A percentile compares a stretch with the other conserved stretches of the same genome.
Evolutionary conservation across 2,888 invertebrate species (phyloP).

Genomic region (Seira sanloemensis): DNA sequence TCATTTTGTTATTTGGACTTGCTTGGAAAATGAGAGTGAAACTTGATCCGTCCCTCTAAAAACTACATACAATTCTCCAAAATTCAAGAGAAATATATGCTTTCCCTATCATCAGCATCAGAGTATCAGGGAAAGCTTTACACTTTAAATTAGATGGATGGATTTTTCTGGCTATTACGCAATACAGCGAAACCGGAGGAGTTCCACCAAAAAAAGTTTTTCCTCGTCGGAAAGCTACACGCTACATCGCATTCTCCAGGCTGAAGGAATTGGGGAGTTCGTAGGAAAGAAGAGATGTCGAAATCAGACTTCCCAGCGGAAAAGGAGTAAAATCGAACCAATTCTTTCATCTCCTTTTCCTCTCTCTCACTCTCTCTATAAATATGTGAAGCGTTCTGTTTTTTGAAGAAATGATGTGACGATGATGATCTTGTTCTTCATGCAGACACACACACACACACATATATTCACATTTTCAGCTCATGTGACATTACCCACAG

Average conservation of each 20-base stretch:
- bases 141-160: constrained; percentile 2
- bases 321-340: constrained; percentile 55
- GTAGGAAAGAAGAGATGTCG: constrained; percentile 47
- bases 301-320: constrained; percentile 59
- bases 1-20: not conserved
- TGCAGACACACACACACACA: no score
- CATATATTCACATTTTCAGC: not conserved
- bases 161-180: constrained; percentile 6
- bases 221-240: no score
- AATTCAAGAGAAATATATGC: not conserved
- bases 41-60: not conserved
- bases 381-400: no score
- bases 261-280: not conserved
- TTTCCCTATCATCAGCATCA: not conserved
- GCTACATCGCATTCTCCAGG: not conserved
- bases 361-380: not conserved
- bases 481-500: not conserved
- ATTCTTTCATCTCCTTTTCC: constrained; percentile 10
- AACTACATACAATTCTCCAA: not conserved
- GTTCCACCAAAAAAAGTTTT: no score
- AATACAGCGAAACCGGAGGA: constrained; percentile 6
- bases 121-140: not conserved
- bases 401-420: constrained; percentile 7
- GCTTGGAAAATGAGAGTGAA: not conserved
- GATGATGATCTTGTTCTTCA: constrained; percentile 4